A percentile compares a stretch with the other conserved stretches of the same genome.
phyloP scores from a whole-genome alignment of 1,140 invertebrate genomes.

The Rhizoglyphus robini region DNA sequence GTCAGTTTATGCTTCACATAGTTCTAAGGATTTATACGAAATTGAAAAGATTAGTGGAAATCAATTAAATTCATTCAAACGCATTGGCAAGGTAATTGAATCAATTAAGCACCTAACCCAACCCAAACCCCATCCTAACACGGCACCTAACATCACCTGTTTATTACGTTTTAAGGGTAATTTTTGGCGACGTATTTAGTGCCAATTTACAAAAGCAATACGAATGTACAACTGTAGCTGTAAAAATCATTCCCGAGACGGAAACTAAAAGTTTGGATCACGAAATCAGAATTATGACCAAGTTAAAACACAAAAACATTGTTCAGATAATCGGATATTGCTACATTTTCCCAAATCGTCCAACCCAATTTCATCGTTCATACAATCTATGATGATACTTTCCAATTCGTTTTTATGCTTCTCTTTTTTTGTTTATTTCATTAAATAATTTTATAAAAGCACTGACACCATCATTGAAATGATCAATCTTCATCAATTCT shows the following conservation, averaged over 20 bases:
- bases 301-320: constrained; percentile 66
- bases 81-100: neutral
- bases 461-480: too few relatives aligned
- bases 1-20: neutral
- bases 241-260: constrained; percentile 15
- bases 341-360: too few relatives aligned
- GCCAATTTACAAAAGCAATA: constrained; percentile 43
- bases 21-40: neutral
- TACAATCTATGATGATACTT: too few relatives aligned
- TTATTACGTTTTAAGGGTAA: too few relatives aligned
- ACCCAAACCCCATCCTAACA: too few relatives aligned
- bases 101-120: too few relatives aligned
- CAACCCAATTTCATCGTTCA: too few relatives aligned
- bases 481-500: too few relatives aligned
- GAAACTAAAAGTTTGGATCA: constrained; percentile 35
- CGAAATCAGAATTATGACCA: constrained; percentile 64
- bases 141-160: neutral
- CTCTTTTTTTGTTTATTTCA: too few relatives aligned
- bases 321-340: constrained; percentile 63
- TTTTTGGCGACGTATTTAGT: constrained; percentile 54
- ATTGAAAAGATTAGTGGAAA: neutral
- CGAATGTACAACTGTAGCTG: constrained; percentile 24
- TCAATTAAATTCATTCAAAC: neutral
- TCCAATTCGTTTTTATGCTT: too few relatives aligned
- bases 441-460: too few relatives aligned